These are phyloP conservation scores for Eremophila alpestris DNA, from an alignment of 2,797 vertebrate species.

Conservation along the genomic window DNA sequence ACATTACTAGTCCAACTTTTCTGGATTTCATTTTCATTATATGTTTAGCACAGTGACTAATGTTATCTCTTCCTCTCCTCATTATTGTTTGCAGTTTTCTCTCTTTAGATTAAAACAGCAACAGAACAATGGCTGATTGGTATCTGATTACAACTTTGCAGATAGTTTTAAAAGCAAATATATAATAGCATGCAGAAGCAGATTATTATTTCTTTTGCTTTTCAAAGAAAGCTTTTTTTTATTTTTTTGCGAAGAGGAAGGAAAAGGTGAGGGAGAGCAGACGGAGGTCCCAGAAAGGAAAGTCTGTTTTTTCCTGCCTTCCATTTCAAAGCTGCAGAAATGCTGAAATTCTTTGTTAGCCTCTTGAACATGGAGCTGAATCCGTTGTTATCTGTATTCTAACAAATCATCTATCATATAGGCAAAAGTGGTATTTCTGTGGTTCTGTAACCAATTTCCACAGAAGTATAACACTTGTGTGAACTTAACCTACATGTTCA, in stretches of 20 bases:
- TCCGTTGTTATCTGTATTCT: background rate
- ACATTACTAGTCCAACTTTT: background rate
- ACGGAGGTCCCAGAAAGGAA: background rate
- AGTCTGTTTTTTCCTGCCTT: background rate
- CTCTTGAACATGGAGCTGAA: conserved; percentile 32
- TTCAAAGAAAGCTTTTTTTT: background rate
- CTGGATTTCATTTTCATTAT: background rate
- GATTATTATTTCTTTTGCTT: conserved; percentile 9
- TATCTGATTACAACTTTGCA: background rate
- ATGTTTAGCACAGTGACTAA: background rate
- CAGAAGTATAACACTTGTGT: background rate
- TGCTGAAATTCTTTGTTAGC: conserved; percentile 48
- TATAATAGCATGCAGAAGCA: background rate
- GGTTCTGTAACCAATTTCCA: conserved; percentile 17
- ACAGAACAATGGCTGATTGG: background rate
- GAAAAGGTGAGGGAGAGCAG: conserved; percentile 2
- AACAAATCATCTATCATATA: conserved; percentile 13
- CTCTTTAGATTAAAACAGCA: background rate
- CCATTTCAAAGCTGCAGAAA: conserved; percentile 38
- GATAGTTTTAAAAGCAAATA: background rate
- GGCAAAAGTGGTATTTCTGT: conserved; percentile 20
- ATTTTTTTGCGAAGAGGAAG: background rate
- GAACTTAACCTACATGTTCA: background rate
- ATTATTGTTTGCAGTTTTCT: background rate
- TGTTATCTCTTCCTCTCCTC: background rate